Evolutionary conservation across 2,888 invertebrate species (phyloP).

Genomic region (Poecilus cupreus): DNA sequence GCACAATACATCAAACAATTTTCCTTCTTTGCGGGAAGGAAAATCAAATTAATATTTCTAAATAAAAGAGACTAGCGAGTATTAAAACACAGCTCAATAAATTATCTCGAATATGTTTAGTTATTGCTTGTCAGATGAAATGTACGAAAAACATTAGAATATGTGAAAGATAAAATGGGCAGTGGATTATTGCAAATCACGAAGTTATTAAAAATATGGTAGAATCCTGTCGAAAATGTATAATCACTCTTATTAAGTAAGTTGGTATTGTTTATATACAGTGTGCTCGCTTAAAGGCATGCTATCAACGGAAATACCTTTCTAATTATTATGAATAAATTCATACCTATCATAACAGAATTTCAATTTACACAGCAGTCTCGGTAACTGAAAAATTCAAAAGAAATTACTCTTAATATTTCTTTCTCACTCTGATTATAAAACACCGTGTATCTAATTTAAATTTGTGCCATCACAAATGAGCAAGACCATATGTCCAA

Average conservation of each 20-base stretch:
- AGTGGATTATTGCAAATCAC: conserved; percentile 59
- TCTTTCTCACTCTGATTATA: neutral
- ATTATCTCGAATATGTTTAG: conserved; percentile 40
- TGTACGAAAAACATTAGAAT: conserved; percentile 33
- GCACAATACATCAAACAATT: conserved; percentile 29
- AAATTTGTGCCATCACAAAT: no score
- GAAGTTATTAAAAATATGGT: conserved; percentile 46
- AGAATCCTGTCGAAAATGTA: conserved; percentile 27
- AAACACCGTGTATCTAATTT: no score
- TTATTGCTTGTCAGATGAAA: conserved; percentile 53
- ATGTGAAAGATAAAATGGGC: conserved; percentile 45
- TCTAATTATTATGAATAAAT: conserved; percentile 31
- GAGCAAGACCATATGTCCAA: no score
- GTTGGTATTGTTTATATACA: conserved; percentile 40
- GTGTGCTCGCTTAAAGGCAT: conserved; percentile 33
- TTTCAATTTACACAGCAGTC: conserved; percentile 55
- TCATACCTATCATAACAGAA: conserved; percentile 52
- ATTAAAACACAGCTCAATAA: conserved; percentile 49
- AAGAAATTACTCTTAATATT: conserved; percentile 32
- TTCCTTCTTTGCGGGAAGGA: neutral
- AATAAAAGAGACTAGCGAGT: conserved; percentile 46
- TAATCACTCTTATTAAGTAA: conserved; percentile 45
- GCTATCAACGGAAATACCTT: conserved; percentile 21
- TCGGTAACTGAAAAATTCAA: conserved; percentile 56
- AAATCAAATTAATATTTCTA: conserved; percentile 40